phyloP scores from a whole-genome alignment of 2,888 invertebrate species.

The Perizoma affinitatum region DNA sequence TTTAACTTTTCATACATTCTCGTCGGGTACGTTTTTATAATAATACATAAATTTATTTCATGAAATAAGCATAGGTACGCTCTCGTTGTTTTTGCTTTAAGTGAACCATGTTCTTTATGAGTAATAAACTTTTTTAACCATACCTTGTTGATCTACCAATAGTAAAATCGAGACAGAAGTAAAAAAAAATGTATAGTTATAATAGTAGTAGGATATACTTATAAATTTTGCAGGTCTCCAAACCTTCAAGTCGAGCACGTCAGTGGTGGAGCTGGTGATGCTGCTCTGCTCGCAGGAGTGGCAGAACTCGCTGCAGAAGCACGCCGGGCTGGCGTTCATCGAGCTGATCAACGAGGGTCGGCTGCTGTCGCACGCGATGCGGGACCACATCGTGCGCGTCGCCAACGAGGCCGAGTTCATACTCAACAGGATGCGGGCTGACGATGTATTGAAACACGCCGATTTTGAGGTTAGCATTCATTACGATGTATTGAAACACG shows the following conservation, averaged over 20 bases:
- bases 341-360: conserved; percentile 99
- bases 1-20: no score
- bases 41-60: no score
- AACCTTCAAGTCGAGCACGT: conserved; percentile 98
- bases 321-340: conserved; percentile 99
- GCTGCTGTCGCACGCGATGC: conserved; percentile 98
- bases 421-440: conserved; percentile 98
- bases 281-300: conserved; percentile 99
- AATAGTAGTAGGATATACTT: no score
- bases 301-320: conserved; percentile 99
- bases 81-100: no score
- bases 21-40: no score
- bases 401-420: conserved; percentile 99
- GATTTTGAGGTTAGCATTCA: conserved; percentile 90
- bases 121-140: no score
- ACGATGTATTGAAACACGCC: conserved; percentile 99
- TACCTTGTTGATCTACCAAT: no score
- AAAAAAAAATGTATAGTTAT: no score
- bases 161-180: no score
- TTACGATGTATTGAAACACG: conserved; percentile 97
- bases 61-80: no score
- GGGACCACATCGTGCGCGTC: conserved; percentile 99
- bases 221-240: conserved; percentile 89
- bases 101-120: no score
- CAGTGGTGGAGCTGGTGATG: conserved; percentile 99